A percentile compares a stretch with the other conserved stretches of the same genome.
Conservation (phyloP, 2,113 vertebrate species). For the Acanthochromis polyacanthus region DNA sequence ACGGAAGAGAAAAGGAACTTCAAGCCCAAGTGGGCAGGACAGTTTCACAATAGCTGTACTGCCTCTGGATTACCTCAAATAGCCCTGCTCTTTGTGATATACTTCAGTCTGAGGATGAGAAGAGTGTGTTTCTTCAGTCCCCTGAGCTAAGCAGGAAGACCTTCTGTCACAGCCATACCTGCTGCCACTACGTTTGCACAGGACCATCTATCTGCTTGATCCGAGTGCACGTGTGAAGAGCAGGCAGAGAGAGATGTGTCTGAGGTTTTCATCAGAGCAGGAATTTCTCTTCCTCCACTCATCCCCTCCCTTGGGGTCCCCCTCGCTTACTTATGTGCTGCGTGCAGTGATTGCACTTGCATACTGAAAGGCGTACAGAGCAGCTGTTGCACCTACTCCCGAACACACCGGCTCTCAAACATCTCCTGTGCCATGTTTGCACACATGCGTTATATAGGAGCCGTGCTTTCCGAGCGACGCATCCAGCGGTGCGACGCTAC, state of each 20-base stretch:
- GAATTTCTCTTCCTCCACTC: constrained; percentile 77
- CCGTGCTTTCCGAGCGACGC: constrained; percentile 30
- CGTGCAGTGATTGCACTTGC: constrained; percentile 67
- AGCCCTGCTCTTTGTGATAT: constrained; percentile 1
- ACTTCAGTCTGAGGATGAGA: constrained; percentile 10
- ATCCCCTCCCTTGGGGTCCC: constrained; percentile 74
- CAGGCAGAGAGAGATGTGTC: constrained; percentile 46
- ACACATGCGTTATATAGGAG: constrained; percentile 22
- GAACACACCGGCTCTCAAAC: constrained; percentile 41
- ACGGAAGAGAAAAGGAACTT: constrained; percentile 20
- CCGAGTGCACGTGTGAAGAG: constrained; percentile 48
- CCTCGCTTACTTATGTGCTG: constrained; percentile 64
- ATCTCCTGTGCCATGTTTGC: constrained; percentile 6
- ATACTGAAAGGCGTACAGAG: constrained; percentile 48
- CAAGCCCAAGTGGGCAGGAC: constrained; percentile 25
- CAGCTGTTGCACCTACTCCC: constrained; percentile 50
- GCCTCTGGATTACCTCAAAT: constrained; percentile 13
- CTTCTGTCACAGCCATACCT: constrained; percentile 63
- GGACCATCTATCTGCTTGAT: constrained; percentile 71
- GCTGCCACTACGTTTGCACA: constrained; percentile 62
- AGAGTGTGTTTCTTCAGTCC: constrained; percentile 30
- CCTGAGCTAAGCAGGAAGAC: constrained; percentile 54
- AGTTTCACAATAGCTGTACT: constrained; percentile 15
- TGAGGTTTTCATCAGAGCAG: constrained; percentile 80
- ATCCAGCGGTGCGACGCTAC: constrained; percentile 38